These are phyloP conservation scores for Brachyhypopomus occidentalis DNA, from an alignment of 2,113 vertebrate genomes.

Conservation along the genomic window DNA sequence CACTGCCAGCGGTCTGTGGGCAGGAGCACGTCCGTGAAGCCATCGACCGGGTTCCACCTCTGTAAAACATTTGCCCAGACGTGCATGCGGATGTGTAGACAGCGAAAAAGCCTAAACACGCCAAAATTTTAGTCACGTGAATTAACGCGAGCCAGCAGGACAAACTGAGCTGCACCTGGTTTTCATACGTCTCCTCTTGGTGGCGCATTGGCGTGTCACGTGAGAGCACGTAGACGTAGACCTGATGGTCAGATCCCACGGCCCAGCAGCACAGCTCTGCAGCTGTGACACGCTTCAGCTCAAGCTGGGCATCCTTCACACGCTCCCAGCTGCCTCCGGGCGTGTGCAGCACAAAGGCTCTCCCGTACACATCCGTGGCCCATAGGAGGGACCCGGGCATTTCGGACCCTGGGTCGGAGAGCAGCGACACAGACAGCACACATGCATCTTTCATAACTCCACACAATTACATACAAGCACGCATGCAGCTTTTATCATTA, in stretches of 20 bases:
- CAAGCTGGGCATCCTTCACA: slow-evolving; percentile 81
- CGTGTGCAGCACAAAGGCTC: slow-evolving; percentile 86
- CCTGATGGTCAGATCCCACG: slow-evolving; percentile 89
- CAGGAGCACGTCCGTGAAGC: slow-evolving; percentile 91
- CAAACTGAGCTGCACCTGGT: slow-evolving; percentile 79
- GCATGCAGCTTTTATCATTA: too few relatives aligned
- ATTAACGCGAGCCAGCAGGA: too few relatives aligned
- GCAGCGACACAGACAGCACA: background rate
- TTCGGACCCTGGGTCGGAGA: slow-evolving; percentile 47
- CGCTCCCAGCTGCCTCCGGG: slow-evolving; percentile 85
- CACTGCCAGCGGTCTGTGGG: slow-evolving; percentile 98
- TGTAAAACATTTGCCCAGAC: slow-evolving; percentile 54
- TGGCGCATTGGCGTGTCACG: slow-evolving; percentile 85
- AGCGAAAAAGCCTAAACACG: too few relatives aligned
- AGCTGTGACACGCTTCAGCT: slow-evolving; percentile 88
- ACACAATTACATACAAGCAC: too few relatives aligned
- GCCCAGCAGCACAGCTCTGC: slow-evolving; percentile 90
- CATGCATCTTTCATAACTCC: background rate
- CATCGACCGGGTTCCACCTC: slow-evolving; percentile 97
- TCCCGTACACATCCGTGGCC: slow-evolving; percentile 92
- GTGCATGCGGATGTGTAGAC: too few relatives aligned
- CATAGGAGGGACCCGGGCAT: slow-evolving; percentile 86
- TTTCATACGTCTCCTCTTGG: slow-evolving; percentile 94
- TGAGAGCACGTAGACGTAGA: slow-evolving; percentile 86
- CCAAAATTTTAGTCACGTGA: too few relatives aligned